Evolutionary conservation across 2,888 invertebrate genomes (phyloP).

Genomic region (Drosophila incognita): DNA sequence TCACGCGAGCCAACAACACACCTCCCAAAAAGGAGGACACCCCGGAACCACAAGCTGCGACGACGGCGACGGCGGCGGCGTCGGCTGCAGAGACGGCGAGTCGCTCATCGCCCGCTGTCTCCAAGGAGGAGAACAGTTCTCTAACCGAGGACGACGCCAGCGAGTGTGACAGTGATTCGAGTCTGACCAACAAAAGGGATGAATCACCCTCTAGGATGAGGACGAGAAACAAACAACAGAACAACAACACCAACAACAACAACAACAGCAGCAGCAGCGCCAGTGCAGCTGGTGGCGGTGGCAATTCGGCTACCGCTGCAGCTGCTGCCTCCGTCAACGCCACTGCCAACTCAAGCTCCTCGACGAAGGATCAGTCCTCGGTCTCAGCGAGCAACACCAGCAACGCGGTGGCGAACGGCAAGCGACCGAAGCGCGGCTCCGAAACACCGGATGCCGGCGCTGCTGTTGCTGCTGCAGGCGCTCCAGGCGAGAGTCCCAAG

Average conservation of each 20-base stretch:
- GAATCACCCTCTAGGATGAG: constrained; percentile 95
- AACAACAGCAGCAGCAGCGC: constrained; percentile 57
- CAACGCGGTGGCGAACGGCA: constrained; percentile 84
- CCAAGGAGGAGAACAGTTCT: constrained; percentile 91
- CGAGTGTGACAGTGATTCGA: constrained; percentile 97
- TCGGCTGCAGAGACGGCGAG: constrained; percentile 84
- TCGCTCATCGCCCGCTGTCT: constrained; percentile 88
- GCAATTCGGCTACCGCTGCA: constrained; percentile 40
- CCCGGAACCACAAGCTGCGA: constrained; percentile 86
- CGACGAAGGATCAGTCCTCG: constrained; percentile 71
- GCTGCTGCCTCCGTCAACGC: constrained; percentile 48
- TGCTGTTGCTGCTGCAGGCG: constrained; percentile 68
- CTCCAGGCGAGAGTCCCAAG: constrained; percentile 85
- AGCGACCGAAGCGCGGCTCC: constrained; percentile 88
- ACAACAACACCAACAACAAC: constrained; percentile 86
- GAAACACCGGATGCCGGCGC: constrained; percentile 86
- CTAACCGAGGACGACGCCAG: constrained; percentile 96
- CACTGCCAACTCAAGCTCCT: constrained; percentile 58
- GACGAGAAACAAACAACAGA: constrained; percentile 93
- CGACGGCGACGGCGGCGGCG: constrained; percentile 84
- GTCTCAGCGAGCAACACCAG: constrained; percentile 48
- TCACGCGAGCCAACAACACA: constrained; percentile 92
- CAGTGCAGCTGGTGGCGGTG: constrained; percentile 60
- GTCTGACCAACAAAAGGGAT: constrained; percentile 91
- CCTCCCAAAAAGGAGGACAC: constrained; percentile 92